Evolutionary conservation across 2,113 vertebrate genomes (phyloP).

Genomic region (Malurus elegans): DNA sequence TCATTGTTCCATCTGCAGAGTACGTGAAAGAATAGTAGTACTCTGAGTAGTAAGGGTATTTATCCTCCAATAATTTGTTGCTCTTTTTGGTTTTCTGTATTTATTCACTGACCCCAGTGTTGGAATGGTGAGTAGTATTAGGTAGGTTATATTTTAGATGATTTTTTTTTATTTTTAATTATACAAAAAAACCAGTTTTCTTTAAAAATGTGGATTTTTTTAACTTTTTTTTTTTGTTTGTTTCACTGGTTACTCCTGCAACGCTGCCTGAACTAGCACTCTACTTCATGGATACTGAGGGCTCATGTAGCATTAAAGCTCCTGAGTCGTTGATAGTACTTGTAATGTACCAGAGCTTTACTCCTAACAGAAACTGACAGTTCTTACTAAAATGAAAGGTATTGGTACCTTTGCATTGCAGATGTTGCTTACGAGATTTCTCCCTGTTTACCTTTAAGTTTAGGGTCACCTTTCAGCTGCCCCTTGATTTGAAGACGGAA

Average conservation of each 20-base stretch:
- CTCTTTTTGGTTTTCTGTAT: background rate
- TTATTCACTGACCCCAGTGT: background rate
- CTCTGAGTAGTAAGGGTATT: background rate
- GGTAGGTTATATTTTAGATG: background rate
- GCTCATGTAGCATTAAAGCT: background rate
- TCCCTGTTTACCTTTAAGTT: background rate
- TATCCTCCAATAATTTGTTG: background rate
- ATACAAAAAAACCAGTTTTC: background rate
- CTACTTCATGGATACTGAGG: background rate
- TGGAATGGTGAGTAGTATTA: background rate
- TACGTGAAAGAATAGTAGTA: background rate
- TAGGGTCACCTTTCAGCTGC: background rate
- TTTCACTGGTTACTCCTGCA: background rate
- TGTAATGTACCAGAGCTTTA: background rate
- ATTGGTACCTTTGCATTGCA: background rate
- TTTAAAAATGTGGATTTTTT: background rate
- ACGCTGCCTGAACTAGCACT: background rate
- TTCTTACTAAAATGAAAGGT: background rate
- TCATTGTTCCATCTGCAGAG: background rate
- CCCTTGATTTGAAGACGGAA: background rate
- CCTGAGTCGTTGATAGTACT: background rate
- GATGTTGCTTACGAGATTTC: background rate
- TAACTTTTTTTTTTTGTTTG: background rate
- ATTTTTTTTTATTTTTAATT: background rate
- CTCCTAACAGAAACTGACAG: background rate